These are phyloP conservation scores for Bothrops alternatus DNA, from an alignment of 2,797 vertebrate species.

Conservation along the genomic window DNA sequence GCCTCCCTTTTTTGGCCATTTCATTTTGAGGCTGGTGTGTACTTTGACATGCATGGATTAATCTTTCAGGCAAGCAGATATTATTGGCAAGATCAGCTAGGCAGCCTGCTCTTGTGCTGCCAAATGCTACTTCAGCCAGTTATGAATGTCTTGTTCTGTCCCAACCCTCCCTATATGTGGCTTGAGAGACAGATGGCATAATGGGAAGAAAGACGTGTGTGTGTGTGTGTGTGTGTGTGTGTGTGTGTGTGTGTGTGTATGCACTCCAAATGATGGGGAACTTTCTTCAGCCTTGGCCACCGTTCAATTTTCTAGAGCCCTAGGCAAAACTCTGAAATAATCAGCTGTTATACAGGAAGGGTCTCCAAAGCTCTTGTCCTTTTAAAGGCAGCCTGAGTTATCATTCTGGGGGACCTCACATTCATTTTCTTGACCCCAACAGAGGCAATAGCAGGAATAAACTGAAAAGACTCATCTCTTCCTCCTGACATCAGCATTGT, in stretches of 20 bases:
- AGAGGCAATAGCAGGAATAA: background rate
- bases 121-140: background rate
- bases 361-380: background rate
- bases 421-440: background rate
- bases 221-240: too few species aligned
- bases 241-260: too few species aligned
- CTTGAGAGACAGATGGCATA: background rate
- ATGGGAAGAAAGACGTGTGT: background rate
- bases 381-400: background rate
- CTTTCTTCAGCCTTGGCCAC: background rate
- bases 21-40: background rate
- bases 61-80: background rate
- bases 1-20: background rate
- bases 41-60: background rate
- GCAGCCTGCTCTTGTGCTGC: background rate
- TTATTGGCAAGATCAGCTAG: background rate
- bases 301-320: background rate
- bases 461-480: background rate
- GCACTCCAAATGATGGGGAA: background rate
- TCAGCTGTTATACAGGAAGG: background rate
- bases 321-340: background rate
- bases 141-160: background rate
- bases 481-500: background rate
- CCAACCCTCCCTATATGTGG: background rate
- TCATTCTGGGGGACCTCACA: background rate